These are phyloP conservation scores for Mesocentrotus franciscanus DNA, from an alignment of 53 echinoderm and acorn worm species.

Conservation along the genomic window DNA sequence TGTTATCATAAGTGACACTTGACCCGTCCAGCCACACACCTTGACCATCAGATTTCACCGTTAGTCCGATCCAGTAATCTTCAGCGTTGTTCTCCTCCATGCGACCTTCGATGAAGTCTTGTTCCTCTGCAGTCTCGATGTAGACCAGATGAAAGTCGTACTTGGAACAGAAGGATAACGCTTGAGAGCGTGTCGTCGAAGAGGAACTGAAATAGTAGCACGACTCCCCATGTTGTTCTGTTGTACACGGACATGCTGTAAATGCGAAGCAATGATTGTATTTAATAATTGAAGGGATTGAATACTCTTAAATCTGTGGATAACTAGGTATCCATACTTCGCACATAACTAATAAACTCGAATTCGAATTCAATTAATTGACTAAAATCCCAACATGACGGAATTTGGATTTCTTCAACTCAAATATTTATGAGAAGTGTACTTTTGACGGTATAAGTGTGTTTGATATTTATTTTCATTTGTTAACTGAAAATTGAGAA, in stretches of 20 bases:
- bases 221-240: background rate
- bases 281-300: background rate
- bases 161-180: background rate
- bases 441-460: too few species aligned
- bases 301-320: too few species aligned
- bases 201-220: slow-evolving; percentile 8
- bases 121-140: slow-evolving; percentile 7
- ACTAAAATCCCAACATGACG: too few species aligned
- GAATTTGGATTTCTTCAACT: too few species aligned
- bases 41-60: background rate
- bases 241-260: background rate
- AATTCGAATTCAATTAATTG: too few species aligned
- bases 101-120: background rate
- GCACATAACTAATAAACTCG: too few species aligned
- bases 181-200: background rate
- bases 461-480: too few species aligned
- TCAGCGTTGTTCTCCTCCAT: background rate
- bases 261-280: background rate
- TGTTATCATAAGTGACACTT: background rate
- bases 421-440: too few species aligned
- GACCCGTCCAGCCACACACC: background rate
- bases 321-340: too few species aligned
- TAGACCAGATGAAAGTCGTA: background rate
- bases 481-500: too few species aligned
- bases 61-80: slow-evolving; percentile 17